Base-by-base conservation (phyloP, 2,113 vertebrate genomes). In the Sardina pilchardus region DNA sequence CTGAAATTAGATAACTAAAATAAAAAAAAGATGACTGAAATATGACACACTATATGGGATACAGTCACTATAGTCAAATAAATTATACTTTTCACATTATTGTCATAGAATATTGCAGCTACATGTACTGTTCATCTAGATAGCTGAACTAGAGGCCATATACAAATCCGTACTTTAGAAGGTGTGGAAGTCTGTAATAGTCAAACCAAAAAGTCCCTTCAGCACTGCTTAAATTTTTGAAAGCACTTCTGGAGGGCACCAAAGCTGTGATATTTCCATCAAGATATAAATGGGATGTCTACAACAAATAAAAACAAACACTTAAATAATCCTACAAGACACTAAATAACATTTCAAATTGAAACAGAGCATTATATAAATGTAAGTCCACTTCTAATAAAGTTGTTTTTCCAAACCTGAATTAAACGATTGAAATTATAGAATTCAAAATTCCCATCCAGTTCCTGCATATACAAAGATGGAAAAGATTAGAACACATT, bases 211-310 rank as follows among this genome's bases (percentile, higher is more conserved):
- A 96, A 0, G 63, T 44, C 12, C 82, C 83, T 26, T 95, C 91
- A 30, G 83, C n/a, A 0, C 19, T 4, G 59, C 81, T 96, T 86
- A 97, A 19, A 88, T 93, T 95, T 78, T 6, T 92, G 87, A 97
- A 67, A 36, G 95, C 96, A 2, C 86, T 80, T 24, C 89, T 88
- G 0, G 94, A 94, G 0, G 98, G 98, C 82, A 96, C 95, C 88
- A 99, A 86, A 63, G 95, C 93, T 1, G 98, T 99, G 83, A 97
- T 34, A 81, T 94, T 96, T 50, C 88, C 91, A n/a, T 87, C 90
- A 17, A 95, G 95, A 81, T 96, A 10, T 30, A 9, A 6, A 34
- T 6, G 6, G n/a, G 87, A 78, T 48, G 83, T 24, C 1, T 89
- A 91, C 91, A 82, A 0, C 16, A 67, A 82, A 84, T 30, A 34